These are phyloP conservation scores for Hydropotes inermis DNA, from an alignment of 2,113 vertebrate genomes.

Conservation along the genomic window DNA sequence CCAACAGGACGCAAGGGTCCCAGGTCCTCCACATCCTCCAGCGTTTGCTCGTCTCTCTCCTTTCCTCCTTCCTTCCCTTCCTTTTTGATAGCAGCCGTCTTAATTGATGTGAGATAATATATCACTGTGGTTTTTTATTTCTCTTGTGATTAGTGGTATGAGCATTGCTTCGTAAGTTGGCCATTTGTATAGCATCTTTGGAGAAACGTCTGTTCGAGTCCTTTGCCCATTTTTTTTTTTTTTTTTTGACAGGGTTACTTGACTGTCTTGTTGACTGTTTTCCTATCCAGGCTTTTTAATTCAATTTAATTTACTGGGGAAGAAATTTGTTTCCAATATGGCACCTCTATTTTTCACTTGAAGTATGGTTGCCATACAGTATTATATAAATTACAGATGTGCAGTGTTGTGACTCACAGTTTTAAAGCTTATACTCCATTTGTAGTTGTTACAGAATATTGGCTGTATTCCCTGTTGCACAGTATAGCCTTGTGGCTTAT, in stretches of 20 bases:
- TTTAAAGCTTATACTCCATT: not conserved
- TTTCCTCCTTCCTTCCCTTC: not conserved
- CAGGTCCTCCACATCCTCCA: not conserved
- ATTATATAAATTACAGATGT: not conserved
- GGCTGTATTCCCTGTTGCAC: not conserved
- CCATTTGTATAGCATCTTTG: not conserved
- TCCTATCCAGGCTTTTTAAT: not conserved
- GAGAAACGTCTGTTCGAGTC: not conserved
- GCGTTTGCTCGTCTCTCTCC: not conserved
- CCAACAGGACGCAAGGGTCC: not conserved
- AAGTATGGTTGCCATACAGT: not conserved
- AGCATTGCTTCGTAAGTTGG: not conserved
- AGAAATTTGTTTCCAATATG: not conserved
- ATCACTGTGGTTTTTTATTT: not conserved
- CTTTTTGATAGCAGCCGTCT: not conserved
- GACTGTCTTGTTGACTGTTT: not conserved
- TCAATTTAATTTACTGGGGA: not conserved
- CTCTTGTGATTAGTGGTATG: not conserved
- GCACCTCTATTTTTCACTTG: not conserved
- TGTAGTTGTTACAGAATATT: not conserved
- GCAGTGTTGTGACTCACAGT: rapidly evolving
- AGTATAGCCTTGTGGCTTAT: not conserved
- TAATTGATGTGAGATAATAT: not conserved
- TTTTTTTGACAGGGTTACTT: not conserved
- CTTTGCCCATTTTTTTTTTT: not conserved